Conservation (phyloP, 2,888 invertebrate genomes). For the Ellobium chinense region DNA sequence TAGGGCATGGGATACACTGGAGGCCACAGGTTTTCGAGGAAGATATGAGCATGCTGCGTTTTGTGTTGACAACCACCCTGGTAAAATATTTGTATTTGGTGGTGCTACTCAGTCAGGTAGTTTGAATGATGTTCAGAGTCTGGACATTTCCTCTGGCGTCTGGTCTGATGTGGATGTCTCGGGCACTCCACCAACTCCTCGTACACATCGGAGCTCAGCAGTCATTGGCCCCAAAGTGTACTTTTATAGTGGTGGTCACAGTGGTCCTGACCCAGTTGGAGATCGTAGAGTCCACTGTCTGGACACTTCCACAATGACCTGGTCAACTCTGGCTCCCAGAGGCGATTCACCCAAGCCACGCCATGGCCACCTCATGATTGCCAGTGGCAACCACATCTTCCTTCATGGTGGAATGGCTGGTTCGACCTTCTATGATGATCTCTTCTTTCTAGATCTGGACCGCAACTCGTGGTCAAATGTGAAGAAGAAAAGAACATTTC, state of each 20-base stretch:
- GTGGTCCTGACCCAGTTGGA: constrained; percentile 74
- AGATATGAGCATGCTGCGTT: constrained; percentile 78
- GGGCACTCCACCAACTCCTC: constrained; percentile 70
- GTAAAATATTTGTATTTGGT: constrained; percentile 75
- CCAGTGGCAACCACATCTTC: constrained; percentile 68
- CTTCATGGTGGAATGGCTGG: constrained; percentile 78
- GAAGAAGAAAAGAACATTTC: constrained; percentile 69
- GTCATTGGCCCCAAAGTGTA: constrained; percentile 69
- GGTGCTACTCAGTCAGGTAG: constrained; percentile 77
- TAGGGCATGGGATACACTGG: constrained; percentile 74
- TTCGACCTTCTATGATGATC: constrained; percentile 75
- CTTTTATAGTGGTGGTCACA: constrained; percentile 77
- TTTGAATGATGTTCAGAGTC: constrained; percentile 75
- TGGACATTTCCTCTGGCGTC: constrained; percentile 64
- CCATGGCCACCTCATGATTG: constrained; percentile 77
- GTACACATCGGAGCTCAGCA: constrained; percentile 72
- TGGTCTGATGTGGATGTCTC: constrained; percentile 65
- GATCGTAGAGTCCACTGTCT: constrained; percentile 75
- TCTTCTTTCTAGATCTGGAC: constrained; percentile 74
- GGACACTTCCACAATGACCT: constrained; percentile 64
- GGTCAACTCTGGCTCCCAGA: constrained; percentile 68
- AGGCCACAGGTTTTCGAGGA: constrained; percentile 70
- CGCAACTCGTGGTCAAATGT: constrained; percentile 69
- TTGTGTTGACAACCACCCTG: constrained; percentile 59
- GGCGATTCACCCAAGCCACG: constrained; percentile 77